A percentile compares a stretch with the other conserved stretches of the same genome.
Conservation (phyloP, 2,797 vertebrate species). For the Pampus argenteus region DNA sequence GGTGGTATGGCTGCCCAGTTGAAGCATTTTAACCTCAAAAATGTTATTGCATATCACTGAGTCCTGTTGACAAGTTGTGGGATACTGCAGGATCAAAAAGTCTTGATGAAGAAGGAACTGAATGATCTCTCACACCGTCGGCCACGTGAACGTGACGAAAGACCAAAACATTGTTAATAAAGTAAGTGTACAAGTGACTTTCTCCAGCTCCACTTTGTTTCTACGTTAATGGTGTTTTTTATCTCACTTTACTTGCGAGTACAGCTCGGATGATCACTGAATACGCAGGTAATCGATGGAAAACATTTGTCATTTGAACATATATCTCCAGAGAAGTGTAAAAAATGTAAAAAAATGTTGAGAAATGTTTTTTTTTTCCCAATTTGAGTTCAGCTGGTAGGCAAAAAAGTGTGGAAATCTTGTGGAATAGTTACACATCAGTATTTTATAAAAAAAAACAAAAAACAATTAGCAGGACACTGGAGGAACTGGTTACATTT, state of each 20-base stretch:
- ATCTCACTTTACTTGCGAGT: not conserved
- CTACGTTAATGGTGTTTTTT: not conserved
- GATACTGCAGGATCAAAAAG: too few relatives aligned
- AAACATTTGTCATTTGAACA: slow-evolving; percentile 1
- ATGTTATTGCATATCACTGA: not conserved
- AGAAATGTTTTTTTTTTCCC: too few relatives aligned
- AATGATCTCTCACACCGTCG: too few relatives aligned
- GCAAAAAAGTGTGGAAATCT: not conserved
- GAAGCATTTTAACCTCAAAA: not conserved
- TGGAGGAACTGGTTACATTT: not conserved
- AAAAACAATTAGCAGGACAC: not conserved
- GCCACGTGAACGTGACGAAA: too few relatives aligned
- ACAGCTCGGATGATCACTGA: not conserved
- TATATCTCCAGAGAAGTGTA: not conserved
- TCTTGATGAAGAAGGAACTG: too few relatives aligned
- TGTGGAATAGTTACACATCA: too few relatives aligned
- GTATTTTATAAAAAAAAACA: too few relatives aligned
- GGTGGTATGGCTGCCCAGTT: too few relatives aligned
- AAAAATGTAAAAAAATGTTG: slow-evolving; percentile 1
- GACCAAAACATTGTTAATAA: too few relatives aligned
- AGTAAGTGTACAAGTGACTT: not conserved
- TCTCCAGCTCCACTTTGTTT: not conserved
- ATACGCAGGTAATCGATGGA: not conserved
- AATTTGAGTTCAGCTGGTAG: too few relatives aligned
- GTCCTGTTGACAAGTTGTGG: not conserved